Evolutionary conservation across 2,888 invertebrate species (phyloP).

Genomic region (Mechanitis mazaeus): DNA sequence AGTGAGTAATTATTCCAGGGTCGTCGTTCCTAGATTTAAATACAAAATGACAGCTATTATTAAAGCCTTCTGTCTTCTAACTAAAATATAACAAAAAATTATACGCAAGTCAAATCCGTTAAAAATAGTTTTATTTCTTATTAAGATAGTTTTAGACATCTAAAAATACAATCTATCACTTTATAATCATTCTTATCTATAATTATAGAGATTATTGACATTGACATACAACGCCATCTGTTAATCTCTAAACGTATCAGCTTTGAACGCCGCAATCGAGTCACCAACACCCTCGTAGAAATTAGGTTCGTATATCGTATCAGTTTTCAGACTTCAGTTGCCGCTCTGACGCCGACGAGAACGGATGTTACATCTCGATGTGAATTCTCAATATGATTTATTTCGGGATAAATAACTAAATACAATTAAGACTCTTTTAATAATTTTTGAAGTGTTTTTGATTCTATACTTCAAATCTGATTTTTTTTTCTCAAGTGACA

Average conservation of each 20-base stretch:
- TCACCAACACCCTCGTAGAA: constrained; percentile 43
- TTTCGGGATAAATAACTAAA: constrained; percentile 10
- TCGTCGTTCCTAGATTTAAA: too few species aligned
- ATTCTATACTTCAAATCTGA: background rate
- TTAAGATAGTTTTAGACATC: too few species aligned
- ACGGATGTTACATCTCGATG: constrained; percentile 32
- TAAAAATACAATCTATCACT: too few species aligned
- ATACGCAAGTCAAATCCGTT: too few species aligned
- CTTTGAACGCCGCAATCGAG: constrained; percentile 40
- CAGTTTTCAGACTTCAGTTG: constrained; percentile 48
- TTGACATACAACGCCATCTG: constrained; percentile 36
- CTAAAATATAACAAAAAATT: too few species aligned
- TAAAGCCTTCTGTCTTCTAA: too few species aligned
- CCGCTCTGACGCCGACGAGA: constrained; percentile 40
- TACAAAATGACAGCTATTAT: too few species aligned
- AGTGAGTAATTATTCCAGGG: too few species aligned
- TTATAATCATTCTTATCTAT: background rate
- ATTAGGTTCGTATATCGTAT: constrained; percentile 59
- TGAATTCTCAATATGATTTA: constrained; percentile 3
- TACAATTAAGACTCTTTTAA: background rate
- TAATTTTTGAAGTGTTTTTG: background rate
- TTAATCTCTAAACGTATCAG: constrained; percentile 31
- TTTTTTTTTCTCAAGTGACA: background rate
- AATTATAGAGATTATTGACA: background rate
- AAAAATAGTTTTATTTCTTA: too few species aligned